A percentile compares a stretch with the other conserved stretches of the same genome.
These are phyloP conservation scores for Acanthisitta chloris DNA, from an alignment of 2,113 vertebrate genomes.

Conservation along the genomic window DNA sequence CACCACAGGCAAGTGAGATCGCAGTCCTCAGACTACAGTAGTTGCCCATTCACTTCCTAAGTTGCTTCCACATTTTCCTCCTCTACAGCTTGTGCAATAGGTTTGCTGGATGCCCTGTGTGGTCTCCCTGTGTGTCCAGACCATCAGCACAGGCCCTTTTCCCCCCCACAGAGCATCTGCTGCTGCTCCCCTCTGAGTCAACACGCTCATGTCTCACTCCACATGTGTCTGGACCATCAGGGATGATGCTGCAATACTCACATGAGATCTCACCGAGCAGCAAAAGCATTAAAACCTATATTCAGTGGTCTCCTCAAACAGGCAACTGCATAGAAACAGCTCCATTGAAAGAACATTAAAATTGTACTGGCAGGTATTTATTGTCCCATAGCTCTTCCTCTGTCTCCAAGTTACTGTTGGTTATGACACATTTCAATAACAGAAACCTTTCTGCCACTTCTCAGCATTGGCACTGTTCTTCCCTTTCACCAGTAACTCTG, in stretches of 20 bases:
- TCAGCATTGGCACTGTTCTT: neutral
- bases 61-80: neutral
- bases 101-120: neutral
- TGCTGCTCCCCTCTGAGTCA: neutral
- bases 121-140: neutral
- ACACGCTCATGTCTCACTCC: neutral
- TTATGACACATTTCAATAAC: neutral
- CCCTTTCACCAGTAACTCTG: neutral
- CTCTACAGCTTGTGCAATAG: neutral
- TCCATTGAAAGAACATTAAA: neutral
- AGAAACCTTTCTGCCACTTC: neutral
- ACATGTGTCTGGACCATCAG: accelerated
- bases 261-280: neutral
- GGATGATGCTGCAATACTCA: neutral
- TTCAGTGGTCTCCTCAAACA: neutral
- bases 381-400: neutral
- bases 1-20: neutral
- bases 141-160: neutral
- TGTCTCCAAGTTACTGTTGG: neutral
- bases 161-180: accelerated
- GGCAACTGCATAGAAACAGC: neutral
- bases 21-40: neutral
- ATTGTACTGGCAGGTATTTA: neutral
- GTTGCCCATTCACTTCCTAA: neutral
- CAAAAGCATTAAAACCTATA: neutral